Evolutionary conservation across 2,888 invertebrate species (phyloP).

Genomic region (Drosophila gaucha): DNA sequence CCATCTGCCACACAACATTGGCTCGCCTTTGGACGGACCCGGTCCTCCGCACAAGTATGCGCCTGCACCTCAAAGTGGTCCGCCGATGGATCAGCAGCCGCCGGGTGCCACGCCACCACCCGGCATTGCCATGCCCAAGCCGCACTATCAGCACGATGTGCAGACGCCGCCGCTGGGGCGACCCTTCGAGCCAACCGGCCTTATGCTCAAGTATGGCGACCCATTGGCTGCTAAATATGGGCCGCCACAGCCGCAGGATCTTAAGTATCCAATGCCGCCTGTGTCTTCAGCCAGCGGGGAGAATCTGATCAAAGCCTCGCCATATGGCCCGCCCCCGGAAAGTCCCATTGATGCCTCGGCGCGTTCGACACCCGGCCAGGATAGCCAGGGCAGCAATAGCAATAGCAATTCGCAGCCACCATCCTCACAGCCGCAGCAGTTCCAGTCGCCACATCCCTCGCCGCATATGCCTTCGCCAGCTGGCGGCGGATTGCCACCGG

Average conservation of each 20-base stretch:
- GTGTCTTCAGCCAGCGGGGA: conserved; percentile 79
- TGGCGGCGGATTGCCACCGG: conserved; percentile 80
- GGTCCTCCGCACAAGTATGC: conserved; percentile 71
- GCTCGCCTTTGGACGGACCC: conserved; percentile 49
- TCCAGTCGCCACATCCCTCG: conserved; percentile 84
- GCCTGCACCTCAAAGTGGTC: conserved; percentile 45
- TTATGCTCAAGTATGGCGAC: conserved; percentile 85
- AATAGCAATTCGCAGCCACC: conserved; percentile 84
- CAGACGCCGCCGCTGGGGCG: conserved; percentile 82
- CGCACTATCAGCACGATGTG: conserved; percentile 83
- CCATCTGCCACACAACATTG: conserved; percentile 68
- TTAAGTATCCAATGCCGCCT: conserved; percentile 83
- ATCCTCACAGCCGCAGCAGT: conserved; percentile 80
- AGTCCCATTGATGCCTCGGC: conserved; percentile 85
- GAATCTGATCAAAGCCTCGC: conserved; percentile 84
- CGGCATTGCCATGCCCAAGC: conserved; percentile 83
- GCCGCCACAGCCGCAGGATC: conserved; percentile 83
- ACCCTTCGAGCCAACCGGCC: conserved; percentile 83
- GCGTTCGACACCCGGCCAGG: conserved; percentile 84
- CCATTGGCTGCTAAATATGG: conserved; percentile 83
- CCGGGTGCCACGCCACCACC: conserved; percentile 81
- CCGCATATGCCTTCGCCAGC: conserved; percentile 84
- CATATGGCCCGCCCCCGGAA: conserved; percentile 81
- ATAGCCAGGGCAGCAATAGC: conserved; percentile 85
- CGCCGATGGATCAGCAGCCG: conserved; percentile 65